Evolutionary conservation across 2,113 vertebrate genomes (phyloP).

Genomic region (Pachyramphus minor): DNA sequence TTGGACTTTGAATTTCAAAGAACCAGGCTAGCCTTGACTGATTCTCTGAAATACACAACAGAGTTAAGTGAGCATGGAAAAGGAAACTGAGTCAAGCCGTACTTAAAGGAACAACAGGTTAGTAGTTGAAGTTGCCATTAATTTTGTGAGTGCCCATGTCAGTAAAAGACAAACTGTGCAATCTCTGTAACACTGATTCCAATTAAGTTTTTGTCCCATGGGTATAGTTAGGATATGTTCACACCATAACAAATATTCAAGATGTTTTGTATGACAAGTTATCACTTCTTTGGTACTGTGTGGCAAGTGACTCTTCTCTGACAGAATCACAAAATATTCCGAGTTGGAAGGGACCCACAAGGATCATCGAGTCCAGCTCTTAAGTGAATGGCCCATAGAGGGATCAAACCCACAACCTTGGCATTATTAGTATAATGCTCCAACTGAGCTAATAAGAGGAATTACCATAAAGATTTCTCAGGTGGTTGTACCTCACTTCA

Average conservation of each 20-base stretch:
- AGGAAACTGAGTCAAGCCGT: background rate
- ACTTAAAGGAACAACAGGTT: background rate
- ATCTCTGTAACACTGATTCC: background rate
- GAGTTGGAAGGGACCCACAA: background rate
- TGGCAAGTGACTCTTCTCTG: background rate
- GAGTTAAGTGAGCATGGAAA: background rate
- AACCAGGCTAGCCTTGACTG: background rate
- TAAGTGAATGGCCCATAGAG: background rate
- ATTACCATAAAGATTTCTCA: background rate
- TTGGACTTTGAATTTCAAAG: background rate
- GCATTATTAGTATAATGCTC: background rate
- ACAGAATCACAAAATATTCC: background rate
- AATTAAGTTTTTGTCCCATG: accelerated
- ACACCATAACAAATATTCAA: background rate
- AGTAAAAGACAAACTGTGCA: background rate
- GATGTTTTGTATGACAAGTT: background rate
- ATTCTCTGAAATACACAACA: background rate
- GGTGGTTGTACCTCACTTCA: background rate
- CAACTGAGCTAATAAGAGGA: background rate
- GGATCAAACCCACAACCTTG: background rate
- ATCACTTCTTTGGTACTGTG: background rate
- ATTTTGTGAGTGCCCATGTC: background rate
- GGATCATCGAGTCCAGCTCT: background rate
- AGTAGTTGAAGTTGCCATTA: background rate
- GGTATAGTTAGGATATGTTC: background rate